These are phyloP conservation scores for Pavo muticus DNA, from an alignment of 2,113 vertebrate genomes.

Conservation along the genomic window DNA sequence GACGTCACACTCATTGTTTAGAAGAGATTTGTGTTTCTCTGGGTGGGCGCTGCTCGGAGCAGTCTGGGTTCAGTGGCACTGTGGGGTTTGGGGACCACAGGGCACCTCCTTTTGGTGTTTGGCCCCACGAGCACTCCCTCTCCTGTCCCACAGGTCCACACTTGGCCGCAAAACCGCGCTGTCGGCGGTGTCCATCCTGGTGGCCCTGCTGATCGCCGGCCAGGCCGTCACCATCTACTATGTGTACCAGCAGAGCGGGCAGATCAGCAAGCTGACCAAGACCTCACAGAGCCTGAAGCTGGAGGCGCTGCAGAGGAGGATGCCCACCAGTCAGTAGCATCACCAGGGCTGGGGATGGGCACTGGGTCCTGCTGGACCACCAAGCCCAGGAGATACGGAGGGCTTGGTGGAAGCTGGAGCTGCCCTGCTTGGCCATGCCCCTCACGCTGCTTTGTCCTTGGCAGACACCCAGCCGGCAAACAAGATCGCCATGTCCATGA, in stretches of 20 bases:
- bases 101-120: too few relatives aligned
- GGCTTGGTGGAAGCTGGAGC: too few relatives aligned
- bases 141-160: slow-evolving; percentile 20
- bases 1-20: background rate
- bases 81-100: background rate
- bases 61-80: rapidly evolving
- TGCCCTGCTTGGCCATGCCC: too few relatives aligned
- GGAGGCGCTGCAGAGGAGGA: slow-evolving; percentile 75
- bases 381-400: rapidly evolving
- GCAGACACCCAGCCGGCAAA: slow-evolving; percentile 40
- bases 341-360: rapidly evolving
- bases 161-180: slow-evolving; percentile 76
- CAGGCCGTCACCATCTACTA: slow-evolving; percentile 90
- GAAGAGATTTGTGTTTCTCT: background rate
- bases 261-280: slow-evolving; percentile 84
- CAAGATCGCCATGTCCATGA: slow-evolving; percentile 74
- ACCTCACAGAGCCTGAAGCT: slow-evolving; percentile 79
- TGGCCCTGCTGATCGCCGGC: slow-evolving; percentile 86
- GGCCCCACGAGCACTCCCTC: background rate
- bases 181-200: slow-evolving; percentile 84
- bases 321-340: slow-evolving; percentile 76
- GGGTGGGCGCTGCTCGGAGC: background rate
- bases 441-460: background rate
- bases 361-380: rapidly evolving
- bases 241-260: slow-evolving; percentile 83